phyloP scores from a whole-genome alignment of 2,113 vertebrate genomes.

The Pantherophis guttatus region DNA sequence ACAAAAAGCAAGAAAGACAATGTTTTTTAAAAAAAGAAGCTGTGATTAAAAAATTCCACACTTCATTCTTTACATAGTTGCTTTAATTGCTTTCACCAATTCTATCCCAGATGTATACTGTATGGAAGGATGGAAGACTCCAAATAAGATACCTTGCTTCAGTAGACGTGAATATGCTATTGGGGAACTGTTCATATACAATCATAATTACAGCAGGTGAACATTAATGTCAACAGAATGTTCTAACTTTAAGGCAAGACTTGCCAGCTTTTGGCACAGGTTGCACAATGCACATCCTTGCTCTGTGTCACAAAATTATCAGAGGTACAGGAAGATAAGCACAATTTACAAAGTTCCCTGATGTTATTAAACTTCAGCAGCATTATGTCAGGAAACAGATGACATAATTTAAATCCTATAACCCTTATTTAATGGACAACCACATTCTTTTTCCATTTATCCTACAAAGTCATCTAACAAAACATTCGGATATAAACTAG shows the following conservation, averaged over 20 bases:
- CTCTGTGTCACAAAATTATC: not conserved
- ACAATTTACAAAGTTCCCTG: not conserved
- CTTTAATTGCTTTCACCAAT: not conserved
- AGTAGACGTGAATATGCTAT: not conserved
- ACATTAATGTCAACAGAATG: not conserved
- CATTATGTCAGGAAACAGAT: not conserved
- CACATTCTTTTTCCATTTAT: not conserved
- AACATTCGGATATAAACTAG: not conserved
- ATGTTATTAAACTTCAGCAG: not conserved
- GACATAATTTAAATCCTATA: not conserved
- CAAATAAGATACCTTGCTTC: not conserved
- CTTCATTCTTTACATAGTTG: too few species aligned
- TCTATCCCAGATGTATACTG: not conserved
- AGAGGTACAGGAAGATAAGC: not conserved
- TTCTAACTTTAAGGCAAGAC: not conserved
- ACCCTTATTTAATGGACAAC: not conserved
- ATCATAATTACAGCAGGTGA: not conserved
- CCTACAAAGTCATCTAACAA: not conserved
- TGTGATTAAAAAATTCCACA: not conserved
- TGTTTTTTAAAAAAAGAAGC: not conserved
- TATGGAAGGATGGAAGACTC: not conserved
- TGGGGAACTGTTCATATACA: not conserved
- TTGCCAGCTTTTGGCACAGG: not conserved
- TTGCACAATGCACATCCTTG: not conserved
- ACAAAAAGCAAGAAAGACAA: not conserved